Base-by-base conservation (phyloP, 2,113 vertebrate genomes). In the Cryptotis parvus region DNA sequence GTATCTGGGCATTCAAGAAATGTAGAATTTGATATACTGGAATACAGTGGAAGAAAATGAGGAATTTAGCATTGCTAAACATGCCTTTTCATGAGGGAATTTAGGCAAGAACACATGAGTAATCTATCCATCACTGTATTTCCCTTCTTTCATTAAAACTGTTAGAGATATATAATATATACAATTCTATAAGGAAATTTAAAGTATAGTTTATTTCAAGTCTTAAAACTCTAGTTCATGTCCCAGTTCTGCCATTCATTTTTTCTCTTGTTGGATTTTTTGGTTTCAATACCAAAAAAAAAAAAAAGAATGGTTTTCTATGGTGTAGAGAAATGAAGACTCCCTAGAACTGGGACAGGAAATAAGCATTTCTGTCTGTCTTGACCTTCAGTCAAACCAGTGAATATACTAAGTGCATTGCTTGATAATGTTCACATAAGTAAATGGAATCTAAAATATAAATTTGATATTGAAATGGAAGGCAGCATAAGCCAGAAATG, bases 1-100 rank as follows among this genome's bases (percentile, higher is more conserved):
- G 43, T 39, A 80, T 89, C 7, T 1, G 9, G 78, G 39, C 73
- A 89, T 89, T 86, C 77, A 73, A 84, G 65, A 90, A 92, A 76
- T 16, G 33, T 27, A 81, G n/a, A 66, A 31, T 70, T 92, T 84
- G 74, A 77, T 77, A 26, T 6, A 63, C 3, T 63, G 9, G 37
- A 77, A 6, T 27, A 29, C 27, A 65, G 29, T 29, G 29, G 63
- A 65, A 29, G 80, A 49, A 20, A 82, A 87, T 76, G 39, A 78
- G 73, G 49, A 85, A 87, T 84, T 87, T 33, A 55, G 61, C 74
- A n/a, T 80, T 26, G 2, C 18, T 92, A 77, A 89, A 41, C 65
- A 63, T 83, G 45, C 81, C 29, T 89, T 72, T 87, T 84, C 16
- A 66, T 26, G 68, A 87, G 24, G 55, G 6, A 84, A 26, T 20